phyloP scores from a whole-genome alignment of 2,888 invertebrate species.

The Mamestra brassicae region DNA sequence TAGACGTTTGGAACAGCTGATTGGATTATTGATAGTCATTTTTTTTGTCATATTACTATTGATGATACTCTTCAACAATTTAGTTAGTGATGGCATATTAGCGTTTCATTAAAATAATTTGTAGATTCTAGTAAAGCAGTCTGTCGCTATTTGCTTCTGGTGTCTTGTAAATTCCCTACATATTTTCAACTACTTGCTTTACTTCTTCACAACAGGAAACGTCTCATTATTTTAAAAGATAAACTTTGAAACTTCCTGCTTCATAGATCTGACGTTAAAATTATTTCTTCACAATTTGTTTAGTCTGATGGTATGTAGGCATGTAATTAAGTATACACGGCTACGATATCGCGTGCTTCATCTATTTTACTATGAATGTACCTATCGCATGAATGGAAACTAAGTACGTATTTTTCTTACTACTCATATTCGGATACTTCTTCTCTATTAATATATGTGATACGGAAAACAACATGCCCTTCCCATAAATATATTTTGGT shows the following conservation, averaged over 20 bases:
- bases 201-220: conserved; percentile 22
- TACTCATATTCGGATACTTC: neutral
- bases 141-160: neutral
- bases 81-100: neutral
- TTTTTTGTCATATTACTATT: neutral
- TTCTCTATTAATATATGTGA: neutral
- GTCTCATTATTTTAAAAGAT: conserved; percentile 36
- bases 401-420: neutral
- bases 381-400: conserved; percentile 6
- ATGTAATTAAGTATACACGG: conserved; percentile 9
- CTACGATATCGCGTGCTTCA: neutral
- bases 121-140: neutral
- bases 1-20: neutral
- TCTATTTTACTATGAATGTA: neutral
- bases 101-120: neutral
- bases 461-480: neutral
- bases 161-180: neutral
- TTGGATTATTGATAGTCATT: neutral
- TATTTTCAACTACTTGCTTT: conserved; percentile 3
- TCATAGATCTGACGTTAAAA: conserved; percentile 19
- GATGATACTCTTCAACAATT: neutral
- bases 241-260: conserved; percentile 24
- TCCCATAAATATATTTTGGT: neutral
- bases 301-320: conserved; percentile 14
- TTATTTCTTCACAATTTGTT: conserved; percentile 29